Percentiles rank a stretch among this genome's conserved stretches.
These are phyloP conservation scores for Vidua chalybeata DNA, from an alignment of 2,113 vertebrate species.

Conservation along the genomic window DNA sequence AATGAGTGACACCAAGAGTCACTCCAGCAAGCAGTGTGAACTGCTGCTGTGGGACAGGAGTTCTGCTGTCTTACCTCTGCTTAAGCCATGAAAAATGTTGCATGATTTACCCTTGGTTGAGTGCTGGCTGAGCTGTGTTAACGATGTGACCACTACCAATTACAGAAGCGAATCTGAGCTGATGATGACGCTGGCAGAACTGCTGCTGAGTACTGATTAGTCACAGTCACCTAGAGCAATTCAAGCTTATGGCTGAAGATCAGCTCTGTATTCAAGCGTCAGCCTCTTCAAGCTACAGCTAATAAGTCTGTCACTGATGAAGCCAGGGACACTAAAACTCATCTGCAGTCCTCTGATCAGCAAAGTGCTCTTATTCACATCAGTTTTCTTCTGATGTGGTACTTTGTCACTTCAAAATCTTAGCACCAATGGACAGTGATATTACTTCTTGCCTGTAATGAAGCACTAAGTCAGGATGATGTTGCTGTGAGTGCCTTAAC, in stretches of 20 bases:
- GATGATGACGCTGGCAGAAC: background rate
- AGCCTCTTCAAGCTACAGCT: background rate
- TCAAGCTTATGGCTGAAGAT: background rate
- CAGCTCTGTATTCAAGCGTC: background rate
- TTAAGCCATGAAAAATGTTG: background rate
- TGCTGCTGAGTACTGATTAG: background rate
- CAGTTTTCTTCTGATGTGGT: background rate
- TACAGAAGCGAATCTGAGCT: background rate
- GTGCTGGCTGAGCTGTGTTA: background rate
- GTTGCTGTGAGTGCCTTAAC: background rate
- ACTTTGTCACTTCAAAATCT: background rate
- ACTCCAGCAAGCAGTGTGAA: background rate
- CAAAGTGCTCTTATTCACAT: background rate
- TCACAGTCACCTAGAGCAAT: background rate
- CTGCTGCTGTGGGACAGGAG: background rate
- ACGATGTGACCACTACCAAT: background rate
- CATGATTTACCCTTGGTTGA: background rate
- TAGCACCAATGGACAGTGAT: background rate
- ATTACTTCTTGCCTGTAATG: background rate
- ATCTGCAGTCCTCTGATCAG: background rate
- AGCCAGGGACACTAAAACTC: background rate
- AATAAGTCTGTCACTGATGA: background rate
- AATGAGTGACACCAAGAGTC: background rate
- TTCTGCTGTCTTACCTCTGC: background rate
- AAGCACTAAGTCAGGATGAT: background rate